Conservation (phyloP, 2,888 invertebrate species). For the Corythucha ciliata region DNA sequence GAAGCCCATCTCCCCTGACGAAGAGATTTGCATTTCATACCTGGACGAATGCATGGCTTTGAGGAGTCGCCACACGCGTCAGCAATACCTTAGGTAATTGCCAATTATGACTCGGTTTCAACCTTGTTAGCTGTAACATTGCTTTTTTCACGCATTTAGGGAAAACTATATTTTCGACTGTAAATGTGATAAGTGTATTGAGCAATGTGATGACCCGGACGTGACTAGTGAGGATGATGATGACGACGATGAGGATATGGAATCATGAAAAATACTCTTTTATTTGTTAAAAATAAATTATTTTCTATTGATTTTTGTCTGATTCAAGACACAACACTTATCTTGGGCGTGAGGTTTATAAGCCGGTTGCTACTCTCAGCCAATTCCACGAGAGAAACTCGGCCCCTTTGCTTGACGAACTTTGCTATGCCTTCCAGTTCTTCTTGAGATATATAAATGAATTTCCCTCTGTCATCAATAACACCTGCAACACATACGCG, state of each 20-base stretch:
- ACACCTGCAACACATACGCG: slow-evolving; percentile 55
- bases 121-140: neutral
- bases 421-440: slow-evolving; percentile 90
- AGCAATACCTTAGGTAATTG: slow-evolving; percentile 55
- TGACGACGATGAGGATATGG: slow-evolving; percentile 43
- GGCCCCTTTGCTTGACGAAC: slow-evolving; percentile 87
- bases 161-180: slow-evolving; percentile 77
- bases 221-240: slow-evolving; percentile 73
- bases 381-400: slow-evolving; percentile 86
- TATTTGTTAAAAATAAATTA: neutral
- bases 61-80: slow-evolving; percentile 76
- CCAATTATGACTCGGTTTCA: neutral
- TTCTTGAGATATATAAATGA: slow-evolving; percentile 87
- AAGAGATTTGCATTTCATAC: slow-evolving; percentile 86
- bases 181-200: slow-evolving; percentile 66
- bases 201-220: slow-evolving; percentile 65
- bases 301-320: neutral
- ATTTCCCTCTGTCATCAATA: slow-evolving; percentile 97
- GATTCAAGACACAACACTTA: slow-evolving; percentile 22
- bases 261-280: neutral
- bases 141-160: slow-evolving; percentile 42
- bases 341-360: slow-evolving; percentile 64
- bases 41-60: slow-evolving; percentile 73
- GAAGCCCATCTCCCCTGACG: slow-evolving; percentile 61
- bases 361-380: slow-evolving; percentile 90